Evolutionary conservation across 2,797 vertebrate genomes (phyloP).

Genomic region (Oreortyx pictus): DNA sequence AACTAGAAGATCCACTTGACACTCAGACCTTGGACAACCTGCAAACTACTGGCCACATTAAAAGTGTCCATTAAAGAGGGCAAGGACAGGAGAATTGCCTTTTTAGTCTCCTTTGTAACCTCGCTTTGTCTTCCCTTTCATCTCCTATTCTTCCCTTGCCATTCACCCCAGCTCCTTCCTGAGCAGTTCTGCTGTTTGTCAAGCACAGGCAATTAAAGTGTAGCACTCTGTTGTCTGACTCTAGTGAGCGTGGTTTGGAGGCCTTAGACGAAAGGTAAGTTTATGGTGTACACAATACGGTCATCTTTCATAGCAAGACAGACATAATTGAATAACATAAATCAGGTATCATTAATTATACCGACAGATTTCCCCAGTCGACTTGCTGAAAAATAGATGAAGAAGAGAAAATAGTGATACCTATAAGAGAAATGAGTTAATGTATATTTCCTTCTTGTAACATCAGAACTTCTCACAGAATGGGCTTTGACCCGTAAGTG

Average conservation of each 20-base stretch:
- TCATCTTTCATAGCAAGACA: conserved; percentile 49
- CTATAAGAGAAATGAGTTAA: conserved; percentile 36
- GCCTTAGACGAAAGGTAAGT: conserved; percentile 24
- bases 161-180: conserved; percentile 25
- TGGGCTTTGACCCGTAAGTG: conserved; percentile 46
- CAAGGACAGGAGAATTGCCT: conserved; percentile 27
- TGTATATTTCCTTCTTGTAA: conserved; percentile 50
- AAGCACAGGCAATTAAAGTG: conserved; percentile 18
- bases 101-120: conserved; percentile 24
- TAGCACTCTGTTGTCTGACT: conserved; percentile 4
- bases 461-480: conserved; percentile 28
- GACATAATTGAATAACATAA: conserved; percentile 62
- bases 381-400: conserved; percentile 53
- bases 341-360: conserved; percentile 63
- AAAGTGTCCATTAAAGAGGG: neutral
- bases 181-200: conserved; percentile 49
- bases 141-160: neutral
- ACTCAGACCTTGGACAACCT: conserved; percentile 13
- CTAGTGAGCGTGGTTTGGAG: neutral
- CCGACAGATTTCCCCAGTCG: conserved; percentile 45
- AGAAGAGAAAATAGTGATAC: conserved; percentile 15
- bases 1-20: neutral
- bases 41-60: neutral
- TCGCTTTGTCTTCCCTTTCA: conserved; percentile 6
- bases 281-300: conserved; percentile 1